phyloP scores from a whole-genome alignment of 2,888 invertebrate species.

The Sisyra terminalis region DNA sequence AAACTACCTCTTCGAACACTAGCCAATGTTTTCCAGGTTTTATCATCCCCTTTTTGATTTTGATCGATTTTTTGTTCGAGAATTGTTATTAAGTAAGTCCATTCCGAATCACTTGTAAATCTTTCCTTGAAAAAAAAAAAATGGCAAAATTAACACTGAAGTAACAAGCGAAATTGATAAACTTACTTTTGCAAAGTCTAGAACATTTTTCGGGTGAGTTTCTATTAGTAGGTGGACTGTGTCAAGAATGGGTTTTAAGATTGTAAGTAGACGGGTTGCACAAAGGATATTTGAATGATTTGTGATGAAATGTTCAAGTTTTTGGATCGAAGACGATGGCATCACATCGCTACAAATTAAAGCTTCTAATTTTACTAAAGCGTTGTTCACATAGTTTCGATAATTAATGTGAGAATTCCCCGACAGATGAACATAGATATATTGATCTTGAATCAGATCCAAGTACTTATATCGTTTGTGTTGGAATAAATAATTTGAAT shows the following conservation, averaged over 20 bases:
- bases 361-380: constrained; percentile 28
- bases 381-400: not conserved
- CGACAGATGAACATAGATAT: not conserved
- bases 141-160: too few relatives aligned
- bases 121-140: constrained; percentile 22
- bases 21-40: not conserved
- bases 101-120: constrained; percentile 26
- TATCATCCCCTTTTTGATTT: not conserved
- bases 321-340: constrained; percentile 35
- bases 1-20: not conserved
- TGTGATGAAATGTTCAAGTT: constrained; percentile 42
- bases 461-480: not conserved
- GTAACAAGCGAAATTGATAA: too few relatives aligned
- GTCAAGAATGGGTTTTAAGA: constrained; percentile 31
- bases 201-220: constrained; percentile 39
- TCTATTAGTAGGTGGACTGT: constrained; percentile 36
- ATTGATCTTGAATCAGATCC: not conserved
- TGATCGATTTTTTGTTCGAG: constrained; percentile 24
- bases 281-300: constrained; percentile 35
- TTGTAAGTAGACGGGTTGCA: constrained; percentile 31
- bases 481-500: not conserved
- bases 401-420: not conserved
- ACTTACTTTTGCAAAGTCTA: constrained; percentile 47
- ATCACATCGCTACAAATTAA: constrained; percentile 37
- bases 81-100: constrained; percentile 26